Evolutionary conservation across 2,113 vertebrate genomes (phyloP), one percentile per base, ranked within the genome.

Genomic region (Austrofundulus limnaeus): DNA sequence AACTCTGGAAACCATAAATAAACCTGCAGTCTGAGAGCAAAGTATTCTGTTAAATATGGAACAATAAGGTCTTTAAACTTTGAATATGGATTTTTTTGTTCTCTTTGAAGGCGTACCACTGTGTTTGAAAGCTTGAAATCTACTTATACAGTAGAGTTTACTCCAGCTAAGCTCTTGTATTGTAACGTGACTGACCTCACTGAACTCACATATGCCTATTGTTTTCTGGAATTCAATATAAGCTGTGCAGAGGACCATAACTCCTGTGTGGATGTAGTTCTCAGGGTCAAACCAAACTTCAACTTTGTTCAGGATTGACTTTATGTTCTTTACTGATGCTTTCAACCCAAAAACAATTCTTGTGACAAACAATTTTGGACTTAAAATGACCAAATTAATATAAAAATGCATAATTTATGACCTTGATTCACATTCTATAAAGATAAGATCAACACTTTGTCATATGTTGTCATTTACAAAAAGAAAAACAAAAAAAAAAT

Each of bases 151-250:
- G 19, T 77, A 38, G 47, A 39, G 19, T 77, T 69, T 49, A 46
- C 11, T 41, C 14, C 38, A 38, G 54, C 67, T 68, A 63, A 66
- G 28, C 62, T 61, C 3, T 53, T 59, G 21, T 19, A 38, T 13
- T 63, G 52, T 74, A 60, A 23, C n/a, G 25, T 31, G 23, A 38
- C 56, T 51, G 68, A 68, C 54, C 69, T 45, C 67, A 62, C 49
- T 80, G 68, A 65, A 70, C 58, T 75, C 58, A 78, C 54, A 83
- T 51, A 20, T 28, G 1, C 39, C 38, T 61, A 70, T 84, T 85
- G 87, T 85, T 83, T 78, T 56, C 61, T 62, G 24, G 66, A 80
- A 77, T 76, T 79, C 71, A 28, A 51, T 70, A 43, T 75, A 63
- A 85, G 66, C 72, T 70, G 37, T 67, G 65, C 31, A 54, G 25